Percentiles rank a stretch among this genome's conserved stretches.
Conservation (phyloP, 2,797 vertebrate species). For the Pseudocheirus occidentalis region DNA sequence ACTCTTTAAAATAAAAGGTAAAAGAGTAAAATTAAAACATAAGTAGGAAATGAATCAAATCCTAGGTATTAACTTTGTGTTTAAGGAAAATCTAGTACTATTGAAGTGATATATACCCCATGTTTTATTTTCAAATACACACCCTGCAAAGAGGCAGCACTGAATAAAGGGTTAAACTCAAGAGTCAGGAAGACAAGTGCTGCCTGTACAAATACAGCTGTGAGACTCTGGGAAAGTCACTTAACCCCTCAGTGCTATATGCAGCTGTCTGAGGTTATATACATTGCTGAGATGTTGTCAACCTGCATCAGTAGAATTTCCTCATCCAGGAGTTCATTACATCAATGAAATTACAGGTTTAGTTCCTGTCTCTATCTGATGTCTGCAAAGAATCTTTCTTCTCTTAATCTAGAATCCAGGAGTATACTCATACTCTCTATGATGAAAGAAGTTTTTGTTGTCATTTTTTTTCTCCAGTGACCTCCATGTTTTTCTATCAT, state of each 20-base stretch:
- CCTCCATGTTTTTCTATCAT: neutral
- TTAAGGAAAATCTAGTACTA: neutral
- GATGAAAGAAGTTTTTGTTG: neutral
- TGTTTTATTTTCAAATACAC: neutral
- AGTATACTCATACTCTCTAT: neutral
- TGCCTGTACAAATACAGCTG: neutral
- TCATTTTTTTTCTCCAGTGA: neutral
- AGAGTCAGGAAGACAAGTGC: neutral
- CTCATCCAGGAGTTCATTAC: neutral
- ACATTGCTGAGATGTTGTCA: neutral
- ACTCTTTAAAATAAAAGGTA: neutral
- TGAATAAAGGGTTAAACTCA: neutral
- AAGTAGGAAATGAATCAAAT: neutral
- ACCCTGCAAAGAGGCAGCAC: neutral
- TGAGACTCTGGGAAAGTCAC: slow-evolving; percentile 21
- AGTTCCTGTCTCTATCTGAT: neutral
- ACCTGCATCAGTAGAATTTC: neutral
- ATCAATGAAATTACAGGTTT: neutral
- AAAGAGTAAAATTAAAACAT: neutral
- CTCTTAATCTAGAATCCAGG: neutral
- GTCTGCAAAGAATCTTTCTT: neutral
- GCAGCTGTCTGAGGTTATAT: neutral
- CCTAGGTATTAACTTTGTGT: neutral
- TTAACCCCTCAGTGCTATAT: neutral
- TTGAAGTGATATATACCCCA: neutral